These are phyloP conservation scores for Leucophora obtusa DNA, from an alignment of 2,888 invertebrate species.

Conservation along the genomic window DNA sequence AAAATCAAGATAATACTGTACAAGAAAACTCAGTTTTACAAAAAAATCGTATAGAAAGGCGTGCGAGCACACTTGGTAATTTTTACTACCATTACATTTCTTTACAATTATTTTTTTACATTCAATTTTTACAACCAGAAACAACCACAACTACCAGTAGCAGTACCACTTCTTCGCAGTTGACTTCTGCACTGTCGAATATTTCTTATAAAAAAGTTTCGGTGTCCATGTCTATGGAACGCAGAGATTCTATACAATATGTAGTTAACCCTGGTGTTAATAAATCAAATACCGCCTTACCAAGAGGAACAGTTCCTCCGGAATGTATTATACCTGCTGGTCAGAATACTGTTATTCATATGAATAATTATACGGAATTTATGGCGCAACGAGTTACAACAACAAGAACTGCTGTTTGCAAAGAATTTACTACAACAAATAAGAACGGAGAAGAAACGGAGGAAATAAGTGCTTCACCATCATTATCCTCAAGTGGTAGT, in stretches of 20 bases:
- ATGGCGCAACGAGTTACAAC: constrained; percentile 44
- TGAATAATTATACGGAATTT: constrained; percentile 46
- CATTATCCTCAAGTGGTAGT: neutral
- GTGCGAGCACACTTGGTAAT: constrained; percentile 25
- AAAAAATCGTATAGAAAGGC: constrained; percentile 30
- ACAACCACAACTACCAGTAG: constrained; percentile 9
- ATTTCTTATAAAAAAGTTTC: constrained; percentile 21
- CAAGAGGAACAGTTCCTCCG: neutral
- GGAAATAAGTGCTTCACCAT: neutral
- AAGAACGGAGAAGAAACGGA: neutral
- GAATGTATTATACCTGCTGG: constrained; percentile 32
- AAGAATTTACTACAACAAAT: neutral
- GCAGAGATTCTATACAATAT: constrained; percentile 39
- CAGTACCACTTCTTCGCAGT: too few relatives aligned
- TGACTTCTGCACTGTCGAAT: neutral
- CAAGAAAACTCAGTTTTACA: neutral
- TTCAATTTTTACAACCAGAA: too few relatives aligned
- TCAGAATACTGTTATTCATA: constrained; percentile 39
- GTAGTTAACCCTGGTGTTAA: neutral
- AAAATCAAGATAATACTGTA: neutral
- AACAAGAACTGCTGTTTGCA: constrained; percentile 13
- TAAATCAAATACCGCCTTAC: neutral
- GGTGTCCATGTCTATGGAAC: constrained; percentile 41
- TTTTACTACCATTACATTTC: constrained; percentile 2
- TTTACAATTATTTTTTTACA: too few relatives aligned